Evolutionary conservation across 2,888 invertebrate genomes (phyloP).

Genomic region (Cremastinae sp.): DNA sequence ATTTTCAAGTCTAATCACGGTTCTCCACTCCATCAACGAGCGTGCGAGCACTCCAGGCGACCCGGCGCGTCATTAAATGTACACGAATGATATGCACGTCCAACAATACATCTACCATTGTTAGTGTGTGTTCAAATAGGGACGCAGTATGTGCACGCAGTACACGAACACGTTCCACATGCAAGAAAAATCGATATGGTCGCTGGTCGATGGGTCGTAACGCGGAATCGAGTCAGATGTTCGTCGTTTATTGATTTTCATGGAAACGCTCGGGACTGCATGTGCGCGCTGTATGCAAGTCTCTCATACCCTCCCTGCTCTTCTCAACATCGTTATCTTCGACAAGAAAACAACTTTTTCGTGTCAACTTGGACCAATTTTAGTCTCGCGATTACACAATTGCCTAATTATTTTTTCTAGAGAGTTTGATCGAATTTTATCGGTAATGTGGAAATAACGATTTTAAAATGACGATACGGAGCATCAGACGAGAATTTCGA

Average conservation of each 20-base stretch:
- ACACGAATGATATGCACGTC: no score
- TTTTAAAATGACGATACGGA: background rate
- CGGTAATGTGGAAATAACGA: background rate
- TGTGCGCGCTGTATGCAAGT: constrained; percentile 57
- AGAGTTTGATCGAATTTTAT: background rate
- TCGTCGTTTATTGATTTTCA: constrained; percentile 76
- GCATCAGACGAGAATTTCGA: background rate
- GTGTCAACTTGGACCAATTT: no score
- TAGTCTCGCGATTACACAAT: no score
- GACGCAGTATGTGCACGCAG: constrained; percentile 9
- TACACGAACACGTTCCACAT: constrained; percentile 47
- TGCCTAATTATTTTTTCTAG: background rate
- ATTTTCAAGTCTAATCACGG: no score
- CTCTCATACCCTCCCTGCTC: constrained; percentile 18
- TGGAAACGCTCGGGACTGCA: constrained; percentile 65
- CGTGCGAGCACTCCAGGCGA: no score
- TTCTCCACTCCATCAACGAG: no score
- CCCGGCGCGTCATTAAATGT: no score
- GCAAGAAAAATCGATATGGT: constrained; percentile 66
- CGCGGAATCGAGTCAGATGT: constrained; percentile 62
- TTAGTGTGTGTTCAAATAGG: constrained; percentile 4
- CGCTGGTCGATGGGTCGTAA: constrained; percentile 55
- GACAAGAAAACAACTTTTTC: no score
- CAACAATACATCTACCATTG: constrained; percentile 2
- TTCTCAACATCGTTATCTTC: constrained; percentile 8